Percentiles rank a stretch among this genome's conserved stretches.
These are phyloP conservation scores for Hirtodrosophila cameraria DNA, from an alignment of 2,888 invertebrate genomes.

Conservation along the genomic window DNA sequence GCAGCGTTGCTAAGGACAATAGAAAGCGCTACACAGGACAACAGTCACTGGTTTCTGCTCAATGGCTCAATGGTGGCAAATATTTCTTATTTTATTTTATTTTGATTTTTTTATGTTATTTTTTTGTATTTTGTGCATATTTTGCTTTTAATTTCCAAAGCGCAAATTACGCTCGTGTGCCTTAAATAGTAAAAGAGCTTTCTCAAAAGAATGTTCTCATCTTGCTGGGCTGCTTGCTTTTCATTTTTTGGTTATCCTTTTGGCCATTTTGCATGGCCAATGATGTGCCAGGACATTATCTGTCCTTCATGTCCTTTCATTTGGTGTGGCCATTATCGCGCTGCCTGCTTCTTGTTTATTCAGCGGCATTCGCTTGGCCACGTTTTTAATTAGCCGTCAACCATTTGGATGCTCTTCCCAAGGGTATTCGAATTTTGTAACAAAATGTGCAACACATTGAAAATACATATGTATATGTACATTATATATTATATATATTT, in stretches of 20 bases:
- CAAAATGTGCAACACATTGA: background rate
- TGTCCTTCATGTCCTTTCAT: conserved; percentile 43
- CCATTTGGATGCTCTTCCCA: conserved; percentile 44
- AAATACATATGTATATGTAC: no score
- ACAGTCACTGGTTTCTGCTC: conserved; percentile 27
- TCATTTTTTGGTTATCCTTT: conserved; percentile 65
- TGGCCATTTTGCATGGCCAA: conserved; percentile 55
- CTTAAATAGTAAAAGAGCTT: conserved; percentile 54
- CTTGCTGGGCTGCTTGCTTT: conserved; percentile 29
- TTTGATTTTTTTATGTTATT: background rate
- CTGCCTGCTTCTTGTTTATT: conserved; percentile 60
- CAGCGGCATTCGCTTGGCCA: conserved; percentile 62
- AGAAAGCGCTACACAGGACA: conserved; percentile 43
- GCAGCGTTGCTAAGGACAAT: conserved; percentile 57
- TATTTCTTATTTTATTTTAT: conserved; percentile 29
- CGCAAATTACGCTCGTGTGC: conserved; percentile 73
- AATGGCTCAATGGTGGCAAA: conserved; percentile 51
- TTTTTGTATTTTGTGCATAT: conserved; percentile 52
- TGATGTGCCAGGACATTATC: conserved; percentile 65
- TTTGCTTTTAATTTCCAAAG: conserved; percentile 68
- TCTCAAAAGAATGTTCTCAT: conserved; percentile 20
- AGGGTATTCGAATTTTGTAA: conserved; percentile 12
- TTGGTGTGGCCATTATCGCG: conserved; percentile 61
- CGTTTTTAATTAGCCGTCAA: conserved; percentile 80
- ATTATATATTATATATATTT: no score